Evolutionary conservation across 1,140 invertebrate genomes (phyloP).

Genomic region (Eriocheir sinensis): DNA sequence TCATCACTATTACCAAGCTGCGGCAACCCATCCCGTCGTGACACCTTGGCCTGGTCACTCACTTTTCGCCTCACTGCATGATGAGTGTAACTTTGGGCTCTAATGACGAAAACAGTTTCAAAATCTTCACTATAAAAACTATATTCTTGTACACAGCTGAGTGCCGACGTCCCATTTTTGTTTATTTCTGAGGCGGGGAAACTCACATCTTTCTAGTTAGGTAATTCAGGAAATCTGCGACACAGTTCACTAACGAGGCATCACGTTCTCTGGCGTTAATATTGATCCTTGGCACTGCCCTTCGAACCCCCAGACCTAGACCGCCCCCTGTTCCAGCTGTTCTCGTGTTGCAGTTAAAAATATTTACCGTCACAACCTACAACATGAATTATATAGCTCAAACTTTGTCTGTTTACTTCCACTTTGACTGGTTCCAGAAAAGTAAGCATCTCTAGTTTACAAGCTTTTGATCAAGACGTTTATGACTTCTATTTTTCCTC

Average conservation of each 20-base stretch:
- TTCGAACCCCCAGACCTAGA: background rate
- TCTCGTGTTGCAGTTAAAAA: background rate
- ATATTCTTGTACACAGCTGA: background rate
- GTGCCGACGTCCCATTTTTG: background rate
- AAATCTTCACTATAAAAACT: background rate
- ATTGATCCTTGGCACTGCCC: background rate
- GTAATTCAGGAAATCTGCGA: background rate
- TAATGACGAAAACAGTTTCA: background rate
- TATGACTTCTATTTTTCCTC: background rate
- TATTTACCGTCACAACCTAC: background rate
- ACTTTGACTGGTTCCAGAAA: background rate
- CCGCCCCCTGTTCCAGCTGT: background rate
- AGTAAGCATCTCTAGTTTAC: background rate
- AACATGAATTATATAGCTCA: background rate
- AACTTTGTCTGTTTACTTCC: background rate
- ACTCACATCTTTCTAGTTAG: background rate
- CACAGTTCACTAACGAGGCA: no score
- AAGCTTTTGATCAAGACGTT: background rate
- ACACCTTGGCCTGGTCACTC: background rate
- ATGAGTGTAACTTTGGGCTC: background rate
- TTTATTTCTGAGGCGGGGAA: background rate
- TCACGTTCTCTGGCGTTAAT: background rate
- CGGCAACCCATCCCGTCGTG: background rate
- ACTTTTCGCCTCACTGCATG: background rate
- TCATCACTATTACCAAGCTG: constrained; percentile 30